Percentiles rank a stretch among this genome's conserved stretches.
These are phyloP conservation scores for Scaptomyza tumidula DNA, from an alignment of 2,888 invertebrate genomes.

Conservation along the genomic window DNA sequence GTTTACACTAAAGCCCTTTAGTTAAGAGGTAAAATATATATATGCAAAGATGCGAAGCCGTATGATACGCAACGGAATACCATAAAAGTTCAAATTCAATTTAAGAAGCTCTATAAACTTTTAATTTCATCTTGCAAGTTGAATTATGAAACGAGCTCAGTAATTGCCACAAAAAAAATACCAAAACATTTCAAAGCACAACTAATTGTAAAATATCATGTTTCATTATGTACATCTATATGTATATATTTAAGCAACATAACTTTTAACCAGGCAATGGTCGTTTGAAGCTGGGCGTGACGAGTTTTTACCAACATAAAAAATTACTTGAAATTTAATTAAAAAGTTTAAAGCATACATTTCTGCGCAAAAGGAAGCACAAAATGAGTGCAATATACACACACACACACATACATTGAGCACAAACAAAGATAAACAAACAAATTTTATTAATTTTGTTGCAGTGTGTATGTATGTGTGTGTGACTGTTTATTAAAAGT, in stretches of 20 bases:
- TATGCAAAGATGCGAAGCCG: background rate
- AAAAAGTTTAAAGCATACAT: constrained; percentile 63
- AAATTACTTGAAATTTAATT: constrained; percentile 66
- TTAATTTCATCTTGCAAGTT: background rate
- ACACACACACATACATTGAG: background rate
- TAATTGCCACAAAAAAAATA: constrained; percentile 5
- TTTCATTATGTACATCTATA: constrained; percentile 39
- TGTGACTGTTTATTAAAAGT: constrained; percentile 62
- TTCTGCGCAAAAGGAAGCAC: constrained; percentile 15
- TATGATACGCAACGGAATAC: background rate
- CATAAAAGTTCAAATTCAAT: no score
- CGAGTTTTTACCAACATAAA: constrained; percentile 9
- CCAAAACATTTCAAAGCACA: constrained; percentile 26
- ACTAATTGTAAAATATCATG: constrained; percentile 51
- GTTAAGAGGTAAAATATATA: no score
- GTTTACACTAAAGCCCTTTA: background rate
- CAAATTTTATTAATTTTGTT: constrained; percentile 35
- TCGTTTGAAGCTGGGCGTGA: background rate
- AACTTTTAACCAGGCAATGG: constrained; percentile 28
- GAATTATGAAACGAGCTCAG: constrained; percentile 9
- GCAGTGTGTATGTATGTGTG: constrained; percentile 7
- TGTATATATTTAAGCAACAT: constrained; percentile 16
- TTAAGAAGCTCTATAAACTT: background rate
- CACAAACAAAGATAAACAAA: constrained; percentile 10
- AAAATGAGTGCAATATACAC: constrained; percentile 16